Percentiles rank a stretch among this genome's conserved stretches.
phyloP scores from a whole-genome alignment of 2,888 invertebrate genomes.

The Drosophila pegasa region DNA sequence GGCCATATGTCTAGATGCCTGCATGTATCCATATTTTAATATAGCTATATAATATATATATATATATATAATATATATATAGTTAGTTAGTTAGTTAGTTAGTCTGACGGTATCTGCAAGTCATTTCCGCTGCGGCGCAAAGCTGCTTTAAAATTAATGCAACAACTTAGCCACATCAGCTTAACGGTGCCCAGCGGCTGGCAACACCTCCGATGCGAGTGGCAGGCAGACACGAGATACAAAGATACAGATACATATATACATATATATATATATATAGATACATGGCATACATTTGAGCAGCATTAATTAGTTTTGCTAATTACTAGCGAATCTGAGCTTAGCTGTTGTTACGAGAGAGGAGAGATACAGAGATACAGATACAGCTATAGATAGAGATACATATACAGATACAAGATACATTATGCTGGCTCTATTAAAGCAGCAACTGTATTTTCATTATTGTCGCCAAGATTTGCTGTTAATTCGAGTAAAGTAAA shows the following conservation, averaged over 20 bases:
- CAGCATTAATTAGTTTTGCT: conserved; percentile 71
- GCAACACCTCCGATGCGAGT: conserved; percentile 26
- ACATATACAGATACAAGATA: conserved; percentile 2
- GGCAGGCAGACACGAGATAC: too few relatives aligned
- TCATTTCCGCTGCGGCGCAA: conserved; percentile 27
- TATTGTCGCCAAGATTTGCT: conserved; percentile 53
- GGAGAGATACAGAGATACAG: conserved; percentile 5
- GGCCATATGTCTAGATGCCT: background rate
- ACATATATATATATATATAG: background rate
- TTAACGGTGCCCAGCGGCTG: conserved; percentile 49
- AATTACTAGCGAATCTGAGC: conserved; percentile 55
- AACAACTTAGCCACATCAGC: conserved; percentile 14
- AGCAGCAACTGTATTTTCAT: conserved; percentile 27
- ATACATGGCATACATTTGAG: conserved; percentile 53
- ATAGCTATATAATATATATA: background rate
- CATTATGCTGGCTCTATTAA: conserved; percentile 43
- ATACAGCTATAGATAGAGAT: conserved; percentile 5
- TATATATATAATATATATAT: too few relatives aligned
- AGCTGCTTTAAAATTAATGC: conserved; percentile 58
- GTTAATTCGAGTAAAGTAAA: conserved; percentile 40
- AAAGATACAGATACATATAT: conserved; percentile 12
- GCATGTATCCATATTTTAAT: conserved; percentile 2
- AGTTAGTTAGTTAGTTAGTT: background rate
- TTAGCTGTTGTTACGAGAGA: conserved; percentile 14
- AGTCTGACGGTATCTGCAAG: conserved; percentile 1